A percentile compares a stretch with the other conserved stretches of the same genome.
Conservation (phyloP, 1,140 invertebrate genomes). For the Zaprionus davidi region DNA sequence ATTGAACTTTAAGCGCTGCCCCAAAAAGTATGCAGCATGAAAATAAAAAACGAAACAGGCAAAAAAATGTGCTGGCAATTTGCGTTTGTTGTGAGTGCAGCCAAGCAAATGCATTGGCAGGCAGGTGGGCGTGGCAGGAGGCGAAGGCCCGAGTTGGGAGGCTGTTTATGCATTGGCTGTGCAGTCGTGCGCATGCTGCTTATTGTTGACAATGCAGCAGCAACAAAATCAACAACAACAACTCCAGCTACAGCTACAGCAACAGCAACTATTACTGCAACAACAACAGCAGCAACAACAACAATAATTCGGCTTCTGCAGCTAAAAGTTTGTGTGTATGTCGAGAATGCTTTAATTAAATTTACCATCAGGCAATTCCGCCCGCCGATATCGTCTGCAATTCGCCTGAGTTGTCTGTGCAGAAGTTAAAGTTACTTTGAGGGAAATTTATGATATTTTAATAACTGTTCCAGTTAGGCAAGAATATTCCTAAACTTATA, state of each 20-base stretch:
- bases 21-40: conserved; percentile 18
- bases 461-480: neutral
- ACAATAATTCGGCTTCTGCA: conserved; percentile 40
- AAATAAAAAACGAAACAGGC: neutral
- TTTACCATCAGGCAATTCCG: conserved; percentile 20
- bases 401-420: neutral
- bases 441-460: neutral
- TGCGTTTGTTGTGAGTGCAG: conserved; percentile 47
- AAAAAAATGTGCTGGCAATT: conserved; percentile 34
- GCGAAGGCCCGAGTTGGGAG: neutral
- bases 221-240: conserved; percentile 39
- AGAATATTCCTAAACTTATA: too few species aligned
- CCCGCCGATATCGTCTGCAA: neutral
- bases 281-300: conserved; percentile 34
- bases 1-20: conserved; percentile 34
- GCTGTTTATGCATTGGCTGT: conserved; percentile 45
- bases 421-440: neutral
- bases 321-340: conserved; percentile 36
- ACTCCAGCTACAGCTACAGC: conserved; percentile 4
- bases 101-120: conserved; percentile 37
- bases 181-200: conserved; percentile 35
- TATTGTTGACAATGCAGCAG: conserved; percentile 56
- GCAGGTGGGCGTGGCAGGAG: conserved; percentile 19
- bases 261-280: conserved; percentile 37
- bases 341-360: conserved; percentile 63